Base-by-base conservation (phyloP, 1,140 invertebrate genomes). In the Theocolax elegans region DNA sequence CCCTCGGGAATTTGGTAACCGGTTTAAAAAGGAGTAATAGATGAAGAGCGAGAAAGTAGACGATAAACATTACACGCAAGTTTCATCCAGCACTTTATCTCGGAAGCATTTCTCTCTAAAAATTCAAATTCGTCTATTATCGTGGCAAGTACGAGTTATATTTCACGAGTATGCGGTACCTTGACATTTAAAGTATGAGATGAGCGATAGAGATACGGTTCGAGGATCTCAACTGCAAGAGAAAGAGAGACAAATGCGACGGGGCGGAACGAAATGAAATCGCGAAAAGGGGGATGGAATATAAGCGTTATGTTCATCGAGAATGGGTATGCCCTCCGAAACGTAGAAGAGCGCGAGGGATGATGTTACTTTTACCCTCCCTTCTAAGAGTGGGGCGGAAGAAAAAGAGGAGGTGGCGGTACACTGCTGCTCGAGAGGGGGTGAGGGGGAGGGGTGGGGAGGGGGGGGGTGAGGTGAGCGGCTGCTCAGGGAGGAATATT, bases 401-500 rank as follows among this genome's bases (percentile, higher is more conserved):
- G 48, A 19, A n/a, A 42, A 40, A 21, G 19, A 13, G 31, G 31
- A 35, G 10, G 31, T 10, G 31, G 31, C 4, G 31, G 31, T 4
- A 35, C 10, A 35, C 4, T 35, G 31, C 10, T 35, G 4, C 10
- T 10, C 31, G 51, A 44, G 58, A 38, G 53, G 51, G 53, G 49
- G 17, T 44, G 49, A 19, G 44, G 35, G 54, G 40, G 56, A 48
- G 56, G 35, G 31, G 1, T 54, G 15, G 42, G 27, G 23, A 25
- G 56, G 60, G 63, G 56, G 62, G 49, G 66, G 10, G n/a, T 64
- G 64, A n/a, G 58, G 63, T 15, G 40, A 21, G 38, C 21, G 40
- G 48, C 62, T 64, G 62, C 63, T 54, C 23, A 53, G 71, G 38
- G 17, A 73, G 72, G 71, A 79, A 76, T 81, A 80, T 80, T 75